Base-by-base conservation (phyloP, 1,140 invertebrate species). In the Panagrolaimus sp. region DNA sequence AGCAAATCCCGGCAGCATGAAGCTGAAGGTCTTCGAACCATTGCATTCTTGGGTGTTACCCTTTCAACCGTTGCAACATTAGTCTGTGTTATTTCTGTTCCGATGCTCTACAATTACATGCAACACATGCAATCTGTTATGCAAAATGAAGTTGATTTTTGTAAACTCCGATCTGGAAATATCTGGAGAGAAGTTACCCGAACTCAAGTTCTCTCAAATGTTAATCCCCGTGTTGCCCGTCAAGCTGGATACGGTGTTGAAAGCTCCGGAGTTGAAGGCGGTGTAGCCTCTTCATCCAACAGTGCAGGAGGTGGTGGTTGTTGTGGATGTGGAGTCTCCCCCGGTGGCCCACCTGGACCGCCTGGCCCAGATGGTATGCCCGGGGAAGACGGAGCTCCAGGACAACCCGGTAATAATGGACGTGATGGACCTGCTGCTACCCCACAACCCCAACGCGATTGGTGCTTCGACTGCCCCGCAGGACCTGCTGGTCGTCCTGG, bases 71-170 rank as follows among this genome's bases (percentile, higher is more conserved):
- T 77, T 15, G 78, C 77, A 21, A 78, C 78, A 17, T 55, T 78
- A 63, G 72, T 76, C 17, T 80, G 75, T 48, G 78, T 78, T 43
- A 62, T 74, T 28, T 74, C 67, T 63, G 82, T 83, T 10, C 80
- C 80, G 28, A 82, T 82, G 82, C 55, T 81, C 32, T 82, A 83
- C 71, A 82, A 80, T 69, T 81, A 81, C 75, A 74, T 79, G 75
- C 69, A 74, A 45, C 71, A 55, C 28, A 64, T 76, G 55, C 64
- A 77, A 17, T 74, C 74, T 28, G 65, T 63, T 21, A 79, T 76
- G 73, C 68, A 73, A 28, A 62, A 26, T 32, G 71, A 76, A 63
- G 69, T 76, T 38, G 75, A 76, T 55, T 76, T 76, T 58, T 76
- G 75, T 45, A 76, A 76, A 67, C 32, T 38, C 7, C 32, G 32